Conservation (phyloP, 2,113 vertebrate species). For the Actenoides lindsayi region DNA sequence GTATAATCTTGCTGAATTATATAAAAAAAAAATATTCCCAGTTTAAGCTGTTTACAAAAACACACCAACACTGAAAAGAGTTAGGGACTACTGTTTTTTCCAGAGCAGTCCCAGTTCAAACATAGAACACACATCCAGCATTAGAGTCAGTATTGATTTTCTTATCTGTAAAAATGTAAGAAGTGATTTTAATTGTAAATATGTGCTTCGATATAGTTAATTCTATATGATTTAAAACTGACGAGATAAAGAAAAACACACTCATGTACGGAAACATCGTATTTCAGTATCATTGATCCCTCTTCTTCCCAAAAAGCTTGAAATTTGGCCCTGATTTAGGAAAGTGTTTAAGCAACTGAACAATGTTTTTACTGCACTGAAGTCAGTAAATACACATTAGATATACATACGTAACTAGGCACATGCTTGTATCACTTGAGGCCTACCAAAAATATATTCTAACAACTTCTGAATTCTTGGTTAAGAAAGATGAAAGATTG, state of each 20-base stretch:
- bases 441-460: constrained; percentile 20
- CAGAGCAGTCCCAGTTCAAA: constrained; percentile 38
- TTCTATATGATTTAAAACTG: neutral
- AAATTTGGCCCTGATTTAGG: constrained; percentile 14
- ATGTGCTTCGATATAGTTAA: constrained; percentile 33
- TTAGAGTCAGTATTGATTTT: constrained; percentile 2
- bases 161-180: neutral
- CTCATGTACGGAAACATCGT: neutral
- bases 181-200: neutral
- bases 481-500: neutral
- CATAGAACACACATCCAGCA: constrained; percentile 47
- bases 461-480: neutral
- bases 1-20: constrained; percentile 62
- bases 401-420: constrained; percentile 4
- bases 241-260: constrained; percentile 12
- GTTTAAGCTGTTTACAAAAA: constrained; percentile 70
- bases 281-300: neutral
- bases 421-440: constrained; percentile 21
- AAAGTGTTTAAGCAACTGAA: neutral
- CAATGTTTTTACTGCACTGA: neutral
- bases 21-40: constrained; percentile 64
- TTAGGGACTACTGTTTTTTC: constrained; percentile 27
- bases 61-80: constrained; percentile 55
- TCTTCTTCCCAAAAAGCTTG: neutral
- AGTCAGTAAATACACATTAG: neutral